A percentile compares a stretch with the other conserved stretches of the same genome.
These are phyloP conservation scores for Troides oblongomaculatus DNA, from an alignment of 2,888 invertebrate species.

Conservation along the genomic window DNA sequence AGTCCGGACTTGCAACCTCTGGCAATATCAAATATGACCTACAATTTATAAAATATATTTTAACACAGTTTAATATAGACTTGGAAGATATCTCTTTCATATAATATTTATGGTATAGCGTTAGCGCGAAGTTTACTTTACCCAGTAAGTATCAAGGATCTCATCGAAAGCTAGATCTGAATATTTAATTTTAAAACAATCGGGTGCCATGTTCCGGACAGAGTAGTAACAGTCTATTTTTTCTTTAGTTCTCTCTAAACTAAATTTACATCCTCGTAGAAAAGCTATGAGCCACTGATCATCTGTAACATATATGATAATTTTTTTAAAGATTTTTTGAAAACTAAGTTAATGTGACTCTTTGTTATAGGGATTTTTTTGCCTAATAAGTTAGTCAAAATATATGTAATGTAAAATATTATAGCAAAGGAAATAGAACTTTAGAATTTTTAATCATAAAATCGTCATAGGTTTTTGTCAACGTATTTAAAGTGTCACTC, in stretches of 20 bases:
- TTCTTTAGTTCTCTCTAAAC: constrained; percentile 81
- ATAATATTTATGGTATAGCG: neutral
- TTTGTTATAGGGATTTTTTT: too few relatives aligned
- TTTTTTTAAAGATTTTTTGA: too few relatives aligned
- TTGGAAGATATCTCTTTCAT: neutral
- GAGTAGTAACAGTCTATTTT: constrained; percentile 82
- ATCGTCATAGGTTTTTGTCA: too few relatives aligned
- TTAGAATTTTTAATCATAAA: too few relatives aligned
- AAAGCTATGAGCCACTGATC: constrained; percentile 79
- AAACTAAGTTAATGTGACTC: too few relatives aligned
- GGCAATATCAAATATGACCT: constrained; percentile 45
- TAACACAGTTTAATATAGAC: neutral
- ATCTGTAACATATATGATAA: too few relatives aligned
- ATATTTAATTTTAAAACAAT: constrained; percentile 56
- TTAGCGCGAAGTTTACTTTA: constrained; percentile 28
- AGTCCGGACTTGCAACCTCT: constrained; percentile 47
- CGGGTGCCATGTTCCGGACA: constrained; percentile 72
- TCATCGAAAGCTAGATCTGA: constrained; percentile 48
- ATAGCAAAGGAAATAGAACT: too few relatives aligned
- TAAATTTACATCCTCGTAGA: constrained; percentile 82
- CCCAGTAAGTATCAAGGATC: constrained; percentile 48
- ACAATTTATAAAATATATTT: neutral
- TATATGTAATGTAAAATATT: too few relatives aligned
- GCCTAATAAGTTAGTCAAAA: too few relatives aligned
- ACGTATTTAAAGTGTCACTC: too few relatives aligned